Base-by-base conservation (phyloP, 2,888 invertebrate genomes). In the Emmelina monodactyla region DNA sequence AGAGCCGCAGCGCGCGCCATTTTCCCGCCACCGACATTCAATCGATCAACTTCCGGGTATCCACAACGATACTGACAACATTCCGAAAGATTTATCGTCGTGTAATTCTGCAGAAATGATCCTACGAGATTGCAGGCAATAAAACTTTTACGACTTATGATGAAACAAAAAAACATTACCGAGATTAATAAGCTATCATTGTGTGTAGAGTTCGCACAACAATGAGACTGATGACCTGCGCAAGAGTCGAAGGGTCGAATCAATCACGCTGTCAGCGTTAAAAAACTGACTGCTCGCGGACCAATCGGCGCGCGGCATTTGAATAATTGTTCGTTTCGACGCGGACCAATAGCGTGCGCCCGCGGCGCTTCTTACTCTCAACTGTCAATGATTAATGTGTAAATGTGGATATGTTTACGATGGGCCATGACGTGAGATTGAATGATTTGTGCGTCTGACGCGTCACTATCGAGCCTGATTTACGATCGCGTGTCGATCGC, bases 221-320 rank as follows among this genome's bases (percentile, higher is more conserved):
- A 10, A 11, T 3, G 3, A 4, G 4, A 29, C n/a, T 33, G 28
- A 37, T 34, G 39, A 40, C 51, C 53, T 66, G 75, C 75, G 75
- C 75, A 58, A 49, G 75, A 69, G 73, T 71, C 65, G 72, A 70
- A 72, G 73, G 73, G 71, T 60, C 68, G 72, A 63, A 75, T 72
- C 72, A 66, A 75, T 79, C 76, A 75, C 60, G 54, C 61, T 71
- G 71, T 69, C 73, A 64, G 55, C 55, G 58, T 57, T 63, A 70
- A 75, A 75, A 73, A 73, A 68, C 59, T 55, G 54, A 56, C 50
- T 50, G 41, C 49, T 46, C 49, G 43, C 45, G 51, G 56, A 50
- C 78, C 78, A 79, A 78, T 78, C 58, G 51, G 50, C 46, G 56
- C 47, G 51, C 62, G 50, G 54, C 58, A 62, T 78, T 78, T 73